Evolutionary conservation across 2,888 invertebrate species (phyloP), one percentile per base, ranked within the genome.

Genomic region (Chymomyza caudatula): DNA sequence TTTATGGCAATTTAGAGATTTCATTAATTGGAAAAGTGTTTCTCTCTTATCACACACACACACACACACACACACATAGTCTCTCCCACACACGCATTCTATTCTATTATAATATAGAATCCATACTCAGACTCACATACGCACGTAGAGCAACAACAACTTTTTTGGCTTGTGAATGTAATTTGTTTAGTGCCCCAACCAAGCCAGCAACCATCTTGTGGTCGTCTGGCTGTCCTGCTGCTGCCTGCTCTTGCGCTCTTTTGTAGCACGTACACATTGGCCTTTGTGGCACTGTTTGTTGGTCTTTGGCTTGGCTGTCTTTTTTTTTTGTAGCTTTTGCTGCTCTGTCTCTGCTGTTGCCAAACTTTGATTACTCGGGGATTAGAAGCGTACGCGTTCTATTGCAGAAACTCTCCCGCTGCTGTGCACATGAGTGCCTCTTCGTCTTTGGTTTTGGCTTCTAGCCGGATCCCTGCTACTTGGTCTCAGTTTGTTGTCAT

Each of bases 1-100:
- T 89, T 88, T 88, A 88, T 89, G 78, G 80, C 76, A 84, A 77
- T 80, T 88, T 81, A 78, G 83, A 88, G 86, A 87, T 89, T 88
- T 88, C 85, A 87, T 89, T 88, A 88, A 88, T 89, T 88, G 87
- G 88, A 88, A 88, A 88, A 89, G 84, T 86, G 87, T 76, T 87
- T 79, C 68, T 57, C 19, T 51, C 55, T 60, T 60, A 55, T 42
- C 64, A 49, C 54, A 37, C 8, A 17, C 23, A 52, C 20, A 47
- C 53, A 15, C 29, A 52, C 43, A 47, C 42, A 55, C 56, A 51
- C 55, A 15, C n/a, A 54, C 54, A 25, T 13, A 17, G 13, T n/a
- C 15, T 15, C 29, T 20, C 17, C 29, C 42, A 53, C 37, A 19
- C 54, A 54, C 42, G 19, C 8, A 1, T 54, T 2, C 29, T 4